Base-by-base conservation (phyloP, 2,888 invertebrate species). In the Exocentrus adspersus region DNA sequence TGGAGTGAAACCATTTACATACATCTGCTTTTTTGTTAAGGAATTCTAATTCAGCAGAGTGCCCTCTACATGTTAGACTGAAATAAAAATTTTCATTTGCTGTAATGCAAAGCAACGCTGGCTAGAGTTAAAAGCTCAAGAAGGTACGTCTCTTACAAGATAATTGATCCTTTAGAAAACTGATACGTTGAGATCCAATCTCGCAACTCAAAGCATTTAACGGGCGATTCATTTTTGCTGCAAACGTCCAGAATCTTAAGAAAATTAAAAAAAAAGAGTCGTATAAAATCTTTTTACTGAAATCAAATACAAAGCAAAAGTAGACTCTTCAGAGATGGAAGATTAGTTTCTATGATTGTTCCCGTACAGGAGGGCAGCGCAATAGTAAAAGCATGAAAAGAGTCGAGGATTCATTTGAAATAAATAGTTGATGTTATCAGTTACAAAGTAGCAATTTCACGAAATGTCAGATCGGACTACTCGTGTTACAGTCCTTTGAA, bases 341-440 rank as follows among this genome's bases (percentile, higher is more conserved):
- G 78, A 79, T 79, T 77, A 78, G 79, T 79, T 79, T 79, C 79
- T 78, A 75, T 70, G 75, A 78, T 77, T 79, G 77, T 71, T 68
- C 19, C 46, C 28, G 45, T 46, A 46, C 30, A 46, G 46, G 19
- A 20, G 20, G 46, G 14, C 46, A 62, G 64, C 54, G 17, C 46
- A 62, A 62, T 58, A 65, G 65, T 68, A 68, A 68, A 59, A 52
- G 52, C 41, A 30, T 58, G 60, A 61, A 72, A 67, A 64, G 72
- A 73, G 71, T 72, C 67, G 67, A 64, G 69, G 75, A 77, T 78
- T 75, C 77, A 79, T 78, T 77, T 74, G 77, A 77, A 78, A 79
- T 79, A 79, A 80, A 79, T 79, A 75, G 74, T 68, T 70, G 80
- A 80, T 80, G 76, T 78, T 80, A 80, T 80, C 80, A 67, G 68